Evolutionary conservation across 2,113 vertebrate species (phyloP), one percentile per base, ranked within the genome.

Genomic region (Erpornis zantholeuca): DNA sequence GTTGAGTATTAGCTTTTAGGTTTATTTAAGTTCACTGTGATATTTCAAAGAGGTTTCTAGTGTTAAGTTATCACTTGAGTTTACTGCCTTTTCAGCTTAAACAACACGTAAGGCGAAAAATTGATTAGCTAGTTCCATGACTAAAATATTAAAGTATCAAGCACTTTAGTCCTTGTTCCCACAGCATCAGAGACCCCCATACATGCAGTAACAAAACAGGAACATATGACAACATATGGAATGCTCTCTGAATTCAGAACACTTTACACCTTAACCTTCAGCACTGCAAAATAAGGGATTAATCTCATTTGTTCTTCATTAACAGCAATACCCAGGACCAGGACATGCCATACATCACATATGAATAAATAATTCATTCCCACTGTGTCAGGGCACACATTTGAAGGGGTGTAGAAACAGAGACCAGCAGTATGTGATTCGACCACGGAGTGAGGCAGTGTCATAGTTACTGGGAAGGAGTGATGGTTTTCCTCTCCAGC

Each of bases 381-480:
- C 42, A 3, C n/a, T 22, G 60, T 64, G 35, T 38, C 56, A 54
- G 61, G 54, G 33, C 73, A 35, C 49, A 1, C 3, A 2, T 10
- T 64, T 13, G 49, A 64, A 57, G 47, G 11, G 11, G 27, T 31
- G 47, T 6, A 59, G 52, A 45, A 73, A 50, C 12, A 3, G 29
- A 60, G 27, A 60, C 0, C 6, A 49, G 77, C 33, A 40, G 16
- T 9, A 36, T 50, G 35, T 1, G 3, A 53, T 33, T 18, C 68
- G 63, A 44, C 71, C 63, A 17, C 31, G 1, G 47, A 60, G 40
- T 3, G 13, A 86, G 75, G 38, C 44, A 1, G 5, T 11, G 57
- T 45, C 49, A 4, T 0, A 40, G 50, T 3, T 44, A 60, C 36
- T 60, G 72, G 72, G 45, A 36, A 0, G 23, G 1, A 12, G 27